Base-by-base conservation (phyloP, 2,888 invertebrate species). In the Neoascia interrupta region DNA sequence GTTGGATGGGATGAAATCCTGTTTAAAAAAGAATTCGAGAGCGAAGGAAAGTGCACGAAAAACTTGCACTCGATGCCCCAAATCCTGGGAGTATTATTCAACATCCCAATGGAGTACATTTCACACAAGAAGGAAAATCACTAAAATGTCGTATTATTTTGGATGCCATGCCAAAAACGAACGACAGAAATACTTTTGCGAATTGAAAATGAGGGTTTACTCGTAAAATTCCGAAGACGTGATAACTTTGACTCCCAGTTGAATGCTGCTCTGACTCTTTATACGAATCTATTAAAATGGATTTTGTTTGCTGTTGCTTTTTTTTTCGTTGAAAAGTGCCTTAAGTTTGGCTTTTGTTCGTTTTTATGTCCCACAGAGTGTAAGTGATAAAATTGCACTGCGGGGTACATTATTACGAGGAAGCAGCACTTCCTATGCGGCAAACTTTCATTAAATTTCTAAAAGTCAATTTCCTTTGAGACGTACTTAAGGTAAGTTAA, bases 111-210 rank as follows among this genome's bases (percentile, higher is more conserved):
- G 56, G 73, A 73, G 76, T 76, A 43, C 41, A 72, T 70, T 76
- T 70, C 64, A 41, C 45, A 70, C 34, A 69, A 66, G 68, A 61
- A 79, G 34, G 61, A 79, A 73, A 79, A 79, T 73, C 73, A 79
- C 49, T 61, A 56, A 73, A 73, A 68, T 68, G 79, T 68, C 79
- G 54, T 72, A 56, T 72, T 79, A 66, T 79, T 79, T 72, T 54
- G 66, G 66, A 72, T 60, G 60, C 51, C 31, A 34, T 18, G 34
- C 16, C 47, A 60, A 36, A 18, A 18, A 23, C 13, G 10, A 28
- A 37, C 13, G 16, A 41, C 39, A 39, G 53, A 4, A 43, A 72
- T 72, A 16, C 64, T 60, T 76, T 34, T 45, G 37, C 53, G 72
- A 72, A 66, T 72, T 72, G 60, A 72, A 64, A 79, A 66, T 68